A percentile compares a stretch with the other conserved stretches of the same genome.
Conservation (phyloP, 2,113 vertebrate genomes). For the Sander vitreus region DNA sequence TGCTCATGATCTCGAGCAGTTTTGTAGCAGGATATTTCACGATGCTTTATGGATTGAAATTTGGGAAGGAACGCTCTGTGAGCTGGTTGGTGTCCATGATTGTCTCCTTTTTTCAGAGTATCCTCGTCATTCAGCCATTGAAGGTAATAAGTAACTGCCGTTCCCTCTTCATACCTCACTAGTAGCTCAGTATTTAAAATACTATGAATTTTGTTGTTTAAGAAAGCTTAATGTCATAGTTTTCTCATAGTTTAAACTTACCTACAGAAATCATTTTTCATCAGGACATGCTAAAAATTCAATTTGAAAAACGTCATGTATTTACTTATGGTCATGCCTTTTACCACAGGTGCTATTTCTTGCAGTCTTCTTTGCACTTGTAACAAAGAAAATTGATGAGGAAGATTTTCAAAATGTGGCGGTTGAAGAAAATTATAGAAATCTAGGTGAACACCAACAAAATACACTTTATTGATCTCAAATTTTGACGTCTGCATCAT, state of each 20-base stretch:
- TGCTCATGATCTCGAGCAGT: conserved; percentile 88
- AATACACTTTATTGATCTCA: background rate
- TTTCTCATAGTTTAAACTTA: background rate
- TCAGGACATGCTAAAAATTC: background rate
- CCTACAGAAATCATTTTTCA: background rate
- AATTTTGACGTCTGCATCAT: background rate
- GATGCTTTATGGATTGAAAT: conserved; percentile 92
- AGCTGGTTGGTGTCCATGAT: conserved; percentile 93
- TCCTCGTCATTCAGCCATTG: conserved; percentile 92
- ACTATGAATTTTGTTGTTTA: background rate
- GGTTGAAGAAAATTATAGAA: conserved; percentile 43
- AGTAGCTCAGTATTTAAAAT: background rate
- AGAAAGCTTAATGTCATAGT: background rate
- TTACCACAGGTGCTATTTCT: conserved; percentile 89
- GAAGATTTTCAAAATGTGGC: conserved; percentile 83
- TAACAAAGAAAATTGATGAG: conserved; percentile 89
- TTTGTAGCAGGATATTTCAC: conserved; percentile 89
- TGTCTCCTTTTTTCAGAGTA: conserved; percentile 92
- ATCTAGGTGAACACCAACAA: conserved; percentile 49
- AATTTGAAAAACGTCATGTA: fast-evolving
- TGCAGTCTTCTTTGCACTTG: conserved; percentile 92
- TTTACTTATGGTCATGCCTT: background rate
- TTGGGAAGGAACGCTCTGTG: conserved; percentile 89
- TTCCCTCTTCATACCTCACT: background rate
- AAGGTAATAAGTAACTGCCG: conserved; percentile 85